These are phyloP conservation scores for Ameiurus melas DNA, from an alignment of 2,113 vertebrate genomes.

Conservation along the genomic window DNA sequence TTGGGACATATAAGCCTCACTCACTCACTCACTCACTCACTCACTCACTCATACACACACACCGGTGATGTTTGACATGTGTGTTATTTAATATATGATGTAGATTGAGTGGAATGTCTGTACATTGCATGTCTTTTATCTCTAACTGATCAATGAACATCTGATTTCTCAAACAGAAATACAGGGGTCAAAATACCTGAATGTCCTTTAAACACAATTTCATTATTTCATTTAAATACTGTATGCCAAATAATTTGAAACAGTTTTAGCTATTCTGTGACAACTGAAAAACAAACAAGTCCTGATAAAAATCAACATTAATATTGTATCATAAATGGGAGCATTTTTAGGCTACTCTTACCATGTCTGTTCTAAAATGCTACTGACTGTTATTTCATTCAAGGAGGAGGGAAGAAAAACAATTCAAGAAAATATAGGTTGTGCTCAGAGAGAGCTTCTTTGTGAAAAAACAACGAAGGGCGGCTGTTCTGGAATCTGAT, in stretches of 20 bases:
- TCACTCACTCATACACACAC: neutral
- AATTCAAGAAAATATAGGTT: slow-evolving; percentile 68
- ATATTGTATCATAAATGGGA: slow-evolving; percentile 68
- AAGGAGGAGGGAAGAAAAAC: slow-evolving; percentile 59
- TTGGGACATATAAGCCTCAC: neutral
- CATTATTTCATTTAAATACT: slow-evolving; percentile 4
- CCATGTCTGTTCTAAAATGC: slow-evolving; percentile 67
- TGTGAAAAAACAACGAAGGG: slow-evolving; percentile 72
- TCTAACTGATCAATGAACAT: neutral
- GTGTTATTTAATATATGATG: slow-evolving; percentile 17
- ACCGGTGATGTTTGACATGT: neutral
- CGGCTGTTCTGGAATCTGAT: slow-evolving; percentile 72
- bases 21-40: neutral
- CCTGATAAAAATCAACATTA: slow-evolving; percentile 60
- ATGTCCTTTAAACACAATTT: slow-evolving; percentile 44
- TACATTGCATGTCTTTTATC: slow-evolving; percentile 8
- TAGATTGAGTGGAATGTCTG: slow-evolving; percentile 23
- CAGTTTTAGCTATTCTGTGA: neutral
- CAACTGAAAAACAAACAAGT: slow-evolving; percentile 62
- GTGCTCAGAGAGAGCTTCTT: slow-evolving; percentile 67
- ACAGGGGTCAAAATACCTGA: slow-evolving; percentile 11
- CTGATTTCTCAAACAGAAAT: slow-evolving; percentile 1
- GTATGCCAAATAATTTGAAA: slow-evolving; percentile 18
- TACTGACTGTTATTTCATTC: slow-evolving; percentile 68
- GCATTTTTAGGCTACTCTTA: slow-evolving; percentile 67